Conservation (phyloP, 2,797 vertebrate species). For the Gambelia wislizenii region DNA sequence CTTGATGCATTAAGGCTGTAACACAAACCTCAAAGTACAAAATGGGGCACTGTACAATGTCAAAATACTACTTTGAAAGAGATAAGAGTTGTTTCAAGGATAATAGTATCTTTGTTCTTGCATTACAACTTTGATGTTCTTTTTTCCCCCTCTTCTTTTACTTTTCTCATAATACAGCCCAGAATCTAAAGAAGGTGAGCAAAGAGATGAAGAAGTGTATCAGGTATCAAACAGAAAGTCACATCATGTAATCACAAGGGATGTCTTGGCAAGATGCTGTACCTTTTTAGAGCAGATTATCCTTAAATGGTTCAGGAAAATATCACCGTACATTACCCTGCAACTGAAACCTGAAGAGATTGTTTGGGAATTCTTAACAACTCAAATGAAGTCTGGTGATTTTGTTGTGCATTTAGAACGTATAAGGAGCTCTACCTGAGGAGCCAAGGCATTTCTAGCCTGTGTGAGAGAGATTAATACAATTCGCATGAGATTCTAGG, state of each 20-base stretch:
- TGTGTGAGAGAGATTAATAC: background rate
- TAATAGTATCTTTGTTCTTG: background rate
- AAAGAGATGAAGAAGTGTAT: background rate
- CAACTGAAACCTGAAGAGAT: constrained; percentile 9
- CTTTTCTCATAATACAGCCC: background rate
- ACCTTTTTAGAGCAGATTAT: background rate
- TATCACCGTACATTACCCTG: background rate
- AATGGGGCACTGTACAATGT: background rate
- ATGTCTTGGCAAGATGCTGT: background rate
- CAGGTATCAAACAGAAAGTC: background rate
- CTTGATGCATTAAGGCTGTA: background rate
- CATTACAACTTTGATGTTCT: background rate
- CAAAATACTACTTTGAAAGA: background rate
- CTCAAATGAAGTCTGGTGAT: background rate
- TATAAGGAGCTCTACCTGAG: background rate
- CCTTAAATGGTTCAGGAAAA: background rate
- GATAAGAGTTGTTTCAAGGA: constrained; percentile 7
- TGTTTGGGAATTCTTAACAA: background rate
- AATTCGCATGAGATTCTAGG: too few relatives aligned
- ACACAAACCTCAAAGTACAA: background rate
- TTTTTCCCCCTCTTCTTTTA: too few relatives aligned
- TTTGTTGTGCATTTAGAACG: background rate
- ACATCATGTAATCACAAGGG: background rate
- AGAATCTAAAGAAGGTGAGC: background rate
- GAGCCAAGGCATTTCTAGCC: background rate